Base-by-base conservation (phyloP, 2,113 vertebrate species). In the Platichthys flesus region DNA sequence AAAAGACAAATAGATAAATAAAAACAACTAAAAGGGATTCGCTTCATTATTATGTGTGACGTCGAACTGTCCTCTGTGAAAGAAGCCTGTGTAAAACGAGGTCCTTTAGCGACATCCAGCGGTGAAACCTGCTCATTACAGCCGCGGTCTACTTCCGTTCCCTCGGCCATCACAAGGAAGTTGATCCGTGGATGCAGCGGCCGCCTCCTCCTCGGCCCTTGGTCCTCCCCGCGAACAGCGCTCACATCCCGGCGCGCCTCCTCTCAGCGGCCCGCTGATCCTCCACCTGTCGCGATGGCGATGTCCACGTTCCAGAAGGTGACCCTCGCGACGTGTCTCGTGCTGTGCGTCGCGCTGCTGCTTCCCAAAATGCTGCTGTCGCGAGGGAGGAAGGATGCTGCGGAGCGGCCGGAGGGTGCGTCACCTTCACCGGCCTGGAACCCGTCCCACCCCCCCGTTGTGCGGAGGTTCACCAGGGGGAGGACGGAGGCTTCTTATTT, bases 341-440 rank as follows among this genome's bases (percentile, higher is more conserved):
- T 95, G 65, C 89, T 99, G 56, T 97, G 96, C 51, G 89, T 96
- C 23, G 97, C 95, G 16, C 85, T 98, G 40, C 95, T 98, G 69
- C 93, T 98, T 67, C 96, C 97, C 5, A 96, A 95, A 81, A 88
- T 95, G 85, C 92, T 97, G 69, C 24, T 97, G n/a, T 94, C 95
- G 14, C 90, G 95, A 10, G 95, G 94, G 56, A 91, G 93, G 79
- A 92, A 85, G 83, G 93, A 92, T 87, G 93, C 87, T 89, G 91
- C 80, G 0, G 80, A 86, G 67, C 87, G 90, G 63, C 80, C 92
- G 18, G 95, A 96, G 69, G 96, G 97, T 98, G 92, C 91, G 84
- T 82, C 73, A 20, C 28, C 10, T 24, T 74, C 4, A 8, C 18
- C 7, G 20, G 1, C 9, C 13, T 0, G 37, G 5, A 1, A 26